Evolutionary conservation across 2,888 invertebrate species (phyloP), one percentile per base, ranked within the genome.

Genomic region (Pyralis farinalis): DNA sequence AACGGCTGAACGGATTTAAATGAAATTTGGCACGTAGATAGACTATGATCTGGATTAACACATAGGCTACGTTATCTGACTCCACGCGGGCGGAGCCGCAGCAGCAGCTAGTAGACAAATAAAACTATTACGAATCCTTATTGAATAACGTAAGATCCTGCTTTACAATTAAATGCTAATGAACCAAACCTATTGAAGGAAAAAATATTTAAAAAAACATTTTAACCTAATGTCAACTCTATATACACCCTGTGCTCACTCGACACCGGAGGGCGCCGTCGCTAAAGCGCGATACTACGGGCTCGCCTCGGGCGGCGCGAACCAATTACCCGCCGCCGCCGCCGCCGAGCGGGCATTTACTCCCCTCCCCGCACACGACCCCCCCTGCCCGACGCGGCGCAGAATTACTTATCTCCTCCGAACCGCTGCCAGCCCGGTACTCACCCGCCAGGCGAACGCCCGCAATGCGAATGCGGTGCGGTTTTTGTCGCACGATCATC

Each of bases 281-380:
- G 83, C 86, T 86, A 87, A 87, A 87, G 86, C 86, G 86, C 84
- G 85, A 86, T 85, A 86, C 85, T 86, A 81, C 84, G 83, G 83
- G 86, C 84, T 85, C 81, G 85, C 87, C 85, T 86, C 86, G 83
- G 86, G 86, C 86, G 86, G 86, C 86, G 86, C 84, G 85, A 86
- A 88, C 87, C 88, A 88, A 89, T 88, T 87, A 89, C 87, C 87
- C 86, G 82, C 79, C 78, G 72, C 77, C 71, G n/a, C n/a, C n/a
- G 73, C 78, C 79, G 70, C 72, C 25, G 25, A 25, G 76, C 81
- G 82, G 79, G 81, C 83, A 84, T 82, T 84, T 82, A 83, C 83
- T 74, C 77, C 77, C 74, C 64, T 66, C 59, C 58, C 55, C 65
- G 63, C 64, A 59, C 55, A 51, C 52, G 50, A 46, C 45, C 56